Conservation (phyloP, 1,140 invertebrate species). For the Rhopalosiphum maidis region DNA sequence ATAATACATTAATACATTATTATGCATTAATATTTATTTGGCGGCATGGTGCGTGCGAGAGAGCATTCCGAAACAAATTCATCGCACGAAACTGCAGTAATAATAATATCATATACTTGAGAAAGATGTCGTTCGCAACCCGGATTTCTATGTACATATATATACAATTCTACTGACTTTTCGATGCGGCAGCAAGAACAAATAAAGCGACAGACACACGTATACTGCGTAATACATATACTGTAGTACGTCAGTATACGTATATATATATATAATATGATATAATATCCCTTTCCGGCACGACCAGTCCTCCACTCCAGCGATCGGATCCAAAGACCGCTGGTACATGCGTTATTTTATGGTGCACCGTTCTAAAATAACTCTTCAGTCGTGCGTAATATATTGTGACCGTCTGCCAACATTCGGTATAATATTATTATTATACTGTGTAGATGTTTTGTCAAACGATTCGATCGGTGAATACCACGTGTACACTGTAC, state of each 20-base stretch:
- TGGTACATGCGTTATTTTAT: neutral
- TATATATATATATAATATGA: neutral
- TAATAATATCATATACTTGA: neutral
- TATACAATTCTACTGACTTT: neutral
- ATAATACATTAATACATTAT: neutral
- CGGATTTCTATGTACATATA: neutral
- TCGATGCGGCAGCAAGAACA: neutral
- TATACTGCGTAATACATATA: too few relatives aligned
- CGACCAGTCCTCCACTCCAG: neutral
- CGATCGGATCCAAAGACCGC: neutral
- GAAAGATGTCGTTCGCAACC: neutral
- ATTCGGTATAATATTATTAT: neutral
- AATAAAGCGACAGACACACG: neutral
- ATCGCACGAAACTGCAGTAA: neutral
- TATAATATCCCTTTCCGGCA: neutral
- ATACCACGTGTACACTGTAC: neutral
- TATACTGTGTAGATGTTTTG: neutral
- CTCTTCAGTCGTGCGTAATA: neutral
- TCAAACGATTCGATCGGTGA: neutral
- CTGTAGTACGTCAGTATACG: too few relatives aligned
- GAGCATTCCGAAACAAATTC: neutral
- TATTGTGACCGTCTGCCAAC: conserved; percentile 36
- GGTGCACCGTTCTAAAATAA: conserved; percentile 1
- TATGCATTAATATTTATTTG: conserved; percentile 12
- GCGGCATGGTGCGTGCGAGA: neutral